Conservation (phyloP, 2,888 invertebrate genomes). For the Sepiola atlantica region DNA sequence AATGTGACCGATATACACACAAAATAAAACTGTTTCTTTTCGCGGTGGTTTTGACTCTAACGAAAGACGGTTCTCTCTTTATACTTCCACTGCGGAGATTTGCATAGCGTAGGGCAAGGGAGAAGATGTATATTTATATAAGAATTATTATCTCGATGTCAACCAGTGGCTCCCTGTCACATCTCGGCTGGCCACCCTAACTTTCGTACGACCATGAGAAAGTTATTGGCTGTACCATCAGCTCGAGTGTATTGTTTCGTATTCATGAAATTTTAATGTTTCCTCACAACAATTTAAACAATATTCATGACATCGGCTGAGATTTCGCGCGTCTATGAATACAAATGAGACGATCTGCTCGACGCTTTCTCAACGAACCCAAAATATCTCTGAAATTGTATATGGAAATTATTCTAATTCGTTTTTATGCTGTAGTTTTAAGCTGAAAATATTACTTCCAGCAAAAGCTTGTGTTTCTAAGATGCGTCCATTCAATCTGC, state of each 20-base stretch:
- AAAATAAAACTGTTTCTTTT: no score
- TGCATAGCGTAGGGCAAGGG: background rate
- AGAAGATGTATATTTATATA: background rate
- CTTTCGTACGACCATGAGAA: background rate
- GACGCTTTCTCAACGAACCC: background rate
- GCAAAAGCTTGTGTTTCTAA: no score
- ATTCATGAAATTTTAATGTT: background rate
- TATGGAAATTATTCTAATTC: background rate
- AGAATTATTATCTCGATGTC: background rate
- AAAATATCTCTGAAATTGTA: background rate
- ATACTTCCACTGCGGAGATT: background rate
- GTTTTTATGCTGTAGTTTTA: no score
- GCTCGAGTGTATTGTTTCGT: background rate
- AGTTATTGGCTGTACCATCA: background rate
- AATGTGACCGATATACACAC: no score
- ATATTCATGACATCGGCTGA: background rate
- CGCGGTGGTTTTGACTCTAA: no score
- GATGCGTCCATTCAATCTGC: no score
- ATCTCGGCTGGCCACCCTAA: slow-evolving; percentile 17
- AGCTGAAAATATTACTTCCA: no score
- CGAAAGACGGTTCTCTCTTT: background rate
- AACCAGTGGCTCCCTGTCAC: background rate
- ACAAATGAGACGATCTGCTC: background rate
- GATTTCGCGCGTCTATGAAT: background rate
- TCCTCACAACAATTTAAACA: background rate